These are phyloP conservation scores for Syndactyla subalaris DNA, from an alignment of 2,797 vertebrate genomes.

Conservation along the genomic window DNA sequence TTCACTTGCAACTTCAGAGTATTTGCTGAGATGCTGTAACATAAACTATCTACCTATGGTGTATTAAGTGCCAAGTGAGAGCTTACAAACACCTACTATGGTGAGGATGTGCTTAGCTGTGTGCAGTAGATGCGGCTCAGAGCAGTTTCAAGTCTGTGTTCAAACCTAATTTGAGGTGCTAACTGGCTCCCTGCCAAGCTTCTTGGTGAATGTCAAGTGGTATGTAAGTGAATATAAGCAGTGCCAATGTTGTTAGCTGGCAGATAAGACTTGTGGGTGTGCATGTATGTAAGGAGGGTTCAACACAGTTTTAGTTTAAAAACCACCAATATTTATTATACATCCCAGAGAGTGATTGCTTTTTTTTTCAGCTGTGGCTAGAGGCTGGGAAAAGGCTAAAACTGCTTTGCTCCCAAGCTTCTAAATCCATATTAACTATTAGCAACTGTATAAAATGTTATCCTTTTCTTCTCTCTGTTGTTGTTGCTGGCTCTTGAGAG, in stretches of 20 bases:
- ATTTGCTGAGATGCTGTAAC: background rate
- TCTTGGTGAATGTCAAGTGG: background rate
- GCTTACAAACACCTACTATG: accelerated
- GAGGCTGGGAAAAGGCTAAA: background rate
- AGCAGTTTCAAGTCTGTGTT: background rate
- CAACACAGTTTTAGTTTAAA: background rate
- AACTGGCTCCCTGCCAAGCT: background rate
- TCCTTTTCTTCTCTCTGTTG: background rate
- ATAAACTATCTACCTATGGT: accelerated
- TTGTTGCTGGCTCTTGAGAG: background rate
- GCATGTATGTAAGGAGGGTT: background rate
- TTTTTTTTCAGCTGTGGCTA: background rate
- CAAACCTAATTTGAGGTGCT: background rate
- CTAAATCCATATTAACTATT: background rate
- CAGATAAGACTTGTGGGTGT: background rate
- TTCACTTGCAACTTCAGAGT: background rate
- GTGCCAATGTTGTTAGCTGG: background rate
- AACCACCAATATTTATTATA: accelerated
- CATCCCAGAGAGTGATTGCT: background rate
- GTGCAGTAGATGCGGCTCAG: background rate
- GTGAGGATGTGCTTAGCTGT: background rate
- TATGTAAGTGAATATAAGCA: accelerated
- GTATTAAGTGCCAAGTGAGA: background rate
- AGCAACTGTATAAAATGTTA: background rate
- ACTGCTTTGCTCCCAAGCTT: background rate